Percentiles rank a stretch among this genome's conserved stretches.
phyloP scores from a whole-genome alignment of 2,797 vertebrate genomes.

The Heliangelus exortis region DNA sequence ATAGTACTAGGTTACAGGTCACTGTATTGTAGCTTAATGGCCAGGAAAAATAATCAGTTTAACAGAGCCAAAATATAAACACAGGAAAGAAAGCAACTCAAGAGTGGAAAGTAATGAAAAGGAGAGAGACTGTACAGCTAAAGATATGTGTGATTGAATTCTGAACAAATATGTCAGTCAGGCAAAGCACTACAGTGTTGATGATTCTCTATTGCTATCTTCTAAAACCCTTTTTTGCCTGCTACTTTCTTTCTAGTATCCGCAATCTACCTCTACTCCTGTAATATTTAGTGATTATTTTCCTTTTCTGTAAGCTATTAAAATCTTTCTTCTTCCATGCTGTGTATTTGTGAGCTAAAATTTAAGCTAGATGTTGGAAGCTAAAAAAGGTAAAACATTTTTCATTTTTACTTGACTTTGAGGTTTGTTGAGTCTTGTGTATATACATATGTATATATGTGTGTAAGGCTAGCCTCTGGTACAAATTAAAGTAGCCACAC shows the following conservation, averaged over 20 bases:
- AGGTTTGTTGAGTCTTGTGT: not conserved
- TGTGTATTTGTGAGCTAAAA: not conserved
- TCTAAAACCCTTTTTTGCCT: not conserved
- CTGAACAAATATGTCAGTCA: not conserved
- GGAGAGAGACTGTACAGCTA: not conserved
- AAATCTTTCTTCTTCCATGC: not conserved
- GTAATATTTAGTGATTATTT: not conserved
- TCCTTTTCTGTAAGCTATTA: not conserved
- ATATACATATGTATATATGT: not conserved
- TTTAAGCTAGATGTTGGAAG: not conserved
- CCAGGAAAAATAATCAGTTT: not conserved
- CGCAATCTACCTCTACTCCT: not conserved
- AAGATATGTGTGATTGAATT: not conserved
- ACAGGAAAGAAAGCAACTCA: not conserved
- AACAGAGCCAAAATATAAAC: not conserved
- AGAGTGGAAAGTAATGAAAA: not conserved
- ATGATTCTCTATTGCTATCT: not conserved
- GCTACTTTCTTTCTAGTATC: not conserved
- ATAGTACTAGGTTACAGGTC: not conserved
- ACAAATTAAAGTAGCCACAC: conserved; percentile 67
- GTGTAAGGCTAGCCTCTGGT: conserved; percentile 37
- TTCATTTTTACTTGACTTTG: not conserved
- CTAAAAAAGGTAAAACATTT: not conserved
- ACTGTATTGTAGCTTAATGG: not conserved
- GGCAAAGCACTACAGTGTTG: not conserved